Percentiles rank a stretch among this genome's conserved stretches.
Conservation (phyloP, 2,113 vertebrate genomes). For the Thomomys bottae region DNA sequence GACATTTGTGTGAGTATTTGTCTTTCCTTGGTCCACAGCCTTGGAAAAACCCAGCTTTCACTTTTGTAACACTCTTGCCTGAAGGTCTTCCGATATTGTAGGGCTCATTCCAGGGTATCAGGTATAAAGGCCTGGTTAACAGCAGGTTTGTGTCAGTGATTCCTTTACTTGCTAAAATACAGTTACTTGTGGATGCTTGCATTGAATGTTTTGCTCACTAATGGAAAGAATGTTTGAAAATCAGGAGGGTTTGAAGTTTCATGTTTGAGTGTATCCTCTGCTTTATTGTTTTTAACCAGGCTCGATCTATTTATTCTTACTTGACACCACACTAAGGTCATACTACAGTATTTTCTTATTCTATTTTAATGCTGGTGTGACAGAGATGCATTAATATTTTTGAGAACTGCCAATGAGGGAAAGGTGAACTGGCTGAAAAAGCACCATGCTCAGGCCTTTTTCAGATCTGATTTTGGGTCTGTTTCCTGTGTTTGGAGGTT, state of each 20-base stretch:
- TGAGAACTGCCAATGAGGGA: not conserved
- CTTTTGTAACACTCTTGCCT: slow-evolving; percentile 12
- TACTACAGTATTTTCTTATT: not conserved
- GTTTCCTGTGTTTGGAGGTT: not conserved
- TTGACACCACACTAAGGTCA: not conserved
- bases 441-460: not conserved
- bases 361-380: not conserved
- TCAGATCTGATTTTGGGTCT: not conserved
- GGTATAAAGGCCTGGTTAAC: slow-evolving; percentile 12
- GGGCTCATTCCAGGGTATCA: slow-evolving; percentile 29
- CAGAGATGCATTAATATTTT: not conserved
- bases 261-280: not conserved
- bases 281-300: not conserved
- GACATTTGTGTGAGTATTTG: not conserved
- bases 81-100: slow-evolving; percentile 13
- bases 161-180: slow-evolving; percentile 23
- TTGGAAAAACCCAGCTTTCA: slow-evolving; percentile 39
- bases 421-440: not conserved
- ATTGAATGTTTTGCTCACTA: not conserved
- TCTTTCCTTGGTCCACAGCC: slow-evolving; percentile 36
- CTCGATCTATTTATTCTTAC: not conserved
- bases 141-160: slow-evolving; percentile 31
- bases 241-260: not conserved
- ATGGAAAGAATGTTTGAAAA: not conserved
- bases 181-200: not conserved